Evolutionary conservation across 2,113 vertebrate genomes (phyloP).

Genomic region (Reinhardtius hippoglossoides): DNA sequence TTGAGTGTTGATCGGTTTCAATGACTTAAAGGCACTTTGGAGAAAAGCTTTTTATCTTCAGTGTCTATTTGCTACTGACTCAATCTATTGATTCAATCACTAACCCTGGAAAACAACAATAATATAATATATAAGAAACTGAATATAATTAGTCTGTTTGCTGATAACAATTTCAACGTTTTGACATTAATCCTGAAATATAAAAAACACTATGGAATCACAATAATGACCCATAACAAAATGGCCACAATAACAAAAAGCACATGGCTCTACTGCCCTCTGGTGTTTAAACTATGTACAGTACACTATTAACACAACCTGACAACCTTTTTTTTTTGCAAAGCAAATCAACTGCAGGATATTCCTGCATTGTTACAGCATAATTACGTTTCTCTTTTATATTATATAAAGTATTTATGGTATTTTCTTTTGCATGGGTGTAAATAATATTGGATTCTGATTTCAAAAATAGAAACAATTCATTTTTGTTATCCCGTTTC

Average conservation of each 20-base stretch:
- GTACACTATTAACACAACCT: not conserved
- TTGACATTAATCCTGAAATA: not conserved
- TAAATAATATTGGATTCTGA: not conserved
- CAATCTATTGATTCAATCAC: not conserved
- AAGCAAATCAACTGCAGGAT: not conserved
- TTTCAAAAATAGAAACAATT: not conserved
- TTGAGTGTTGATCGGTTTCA: not conserved
- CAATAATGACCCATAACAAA: slow-evolving; percentile 9
- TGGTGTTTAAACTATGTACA: slow-evolving; percentile 46
- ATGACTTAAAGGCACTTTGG: not conserved
- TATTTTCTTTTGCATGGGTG: not conserved
- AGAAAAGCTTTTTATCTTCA: not conserved
- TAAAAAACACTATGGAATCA: not conserved
- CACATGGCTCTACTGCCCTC: slow-evolving; percentile 53
- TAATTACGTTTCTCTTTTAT: not conserved
- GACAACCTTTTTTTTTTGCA: too few relatives aligned
- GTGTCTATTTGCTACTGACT: not conserved
- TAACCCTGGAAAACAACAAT: not conserved
- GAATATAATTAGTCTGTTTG: too few relatives aligned
- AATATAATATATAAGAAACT: too few relatives aligned
- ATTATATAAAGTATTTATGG: not conserved
- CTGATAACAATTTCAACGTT: too few relatives aligned
- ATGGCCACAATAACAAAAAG: slow-evolving; percentile 2
- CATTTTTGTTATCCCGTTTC: not conserved
- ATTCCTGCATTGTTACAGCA: not conserved